A percentile compares a stretch with the other conserved stretches of the same genome.
Evolutionary conservation across 1,140 invertebrate genomes (phyloP).

Genomic region (Drosophila insularis): DNA sequence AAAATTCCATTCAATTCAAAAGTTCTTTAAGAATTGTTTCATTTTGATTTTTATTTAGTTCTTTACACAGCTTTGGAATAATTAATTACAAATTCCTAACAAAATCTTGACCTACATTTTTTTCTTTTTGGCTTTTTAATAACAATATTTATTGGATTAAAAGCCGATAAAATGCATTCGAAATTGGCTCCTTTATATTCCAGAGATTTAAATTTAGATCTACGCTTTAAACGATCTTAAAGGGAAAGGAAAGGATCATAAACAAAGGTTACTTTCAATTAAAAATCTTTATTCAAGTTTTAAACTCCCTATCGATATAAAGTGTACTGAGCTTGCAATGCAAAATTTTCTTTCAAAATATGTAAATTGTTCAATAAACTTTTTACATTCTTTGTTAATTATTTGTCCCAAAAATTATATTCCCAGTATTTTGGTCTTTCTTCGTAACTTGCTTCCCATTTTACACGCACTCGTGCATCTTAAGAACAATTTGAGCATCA

Average conservation of each 20-base stretch:
- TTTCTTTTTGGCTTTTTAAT: too few relatives aligned
- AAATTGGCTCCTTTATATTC: too few relatives aligned
- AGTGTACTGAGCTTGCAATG: background rate
- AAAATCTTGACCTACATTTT: background rate
- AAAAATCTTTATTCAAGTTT: too few relatives aligned
- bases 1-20: background rate
- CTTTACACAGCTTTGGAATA: too few relatives aligned
- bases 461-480: constrained; percentile 19
- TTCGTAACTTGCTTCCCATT: constrained; percentile 22
- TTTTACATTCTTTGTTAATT: constrained; percentile 44
- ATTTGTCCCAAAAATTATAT: constrained; percentile 36
- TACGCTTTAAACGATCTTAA: too few relatives aligned
- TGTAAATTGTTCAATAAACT: constrained; percentile 39
- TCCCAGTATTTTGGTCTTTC: constrained; percentile 30
- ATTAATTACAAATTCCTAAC: background rate
- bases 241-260: too few relatives aligned
- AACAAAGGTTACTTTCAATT: too few relatives aligned
- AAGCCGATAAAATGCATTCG: too few relatives aligned
- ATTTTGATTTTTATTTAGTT: background rate
- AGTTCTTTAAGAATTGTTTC: background rate
- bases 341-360: constrained; percentile 2
- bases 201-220: too few relatives aligned
- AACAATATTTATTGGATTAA: too few relatives aligned
- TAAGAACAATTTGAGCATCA: constrained; percentile 45
- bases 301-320: background rate